Conservation (phyloP, 1,140 invertebrate genomes). For the Propsilocerus akamusi region DNA sequence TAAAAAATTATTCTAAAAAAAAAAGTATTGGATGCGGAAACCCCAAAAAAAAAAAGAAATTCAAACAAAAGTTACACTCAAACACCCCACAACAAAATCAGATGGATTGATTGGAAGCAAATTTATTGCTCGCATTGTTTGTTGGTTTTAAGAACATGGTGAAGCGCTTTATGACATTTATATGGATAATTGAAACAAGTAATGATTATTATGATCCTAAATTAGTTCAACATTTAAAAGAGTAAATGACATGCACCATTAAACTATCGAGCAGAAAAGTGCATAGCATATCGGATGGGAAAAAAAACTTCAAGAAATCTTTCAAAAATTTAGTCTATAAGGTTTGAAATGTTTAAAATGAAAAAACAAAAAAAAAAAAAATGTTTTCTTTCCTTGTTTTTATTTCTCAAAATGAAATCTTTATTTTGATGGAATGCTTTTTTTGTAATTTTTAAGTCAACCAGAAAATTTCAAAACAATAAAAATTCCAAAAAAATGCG, state of each 20-base stretch:
- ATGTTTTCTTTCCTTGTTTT: conserved; percentile 1
- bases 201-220: no score
- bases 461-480: background rate
- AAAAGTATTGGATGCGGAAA: no score
- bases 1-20: background rate
- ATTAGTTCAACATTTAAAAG: no score
- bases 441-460: conserved; percentile 1
- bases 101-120: background rate
- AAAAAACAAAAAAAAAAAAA: background rate
- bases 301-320: background rate
- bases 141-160: background rate
- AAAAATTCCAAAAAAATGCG: conserved; percentile 4
- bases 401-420: background rate
- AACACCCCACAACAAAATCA: background rate
- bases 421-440: conserved; percentile 4
- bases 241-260: no score
- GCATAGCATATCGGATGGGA: background rate
- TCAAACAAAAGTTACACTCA: background rate
- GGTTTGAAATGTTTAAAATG: conserved; percentile 2
- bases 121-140: background rate
- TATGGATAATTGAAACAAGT: no score
- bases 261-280: background rate
- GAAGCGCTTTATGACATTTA: background rate
- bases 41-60: background rate
- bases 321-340: background rate